Evolutionary conservation across 1,140 invertebrate genomes (phyloP), one percentile per base, ranked within the genome.

Genomic region (Diachasmimorpha longicaudata): DNA sequence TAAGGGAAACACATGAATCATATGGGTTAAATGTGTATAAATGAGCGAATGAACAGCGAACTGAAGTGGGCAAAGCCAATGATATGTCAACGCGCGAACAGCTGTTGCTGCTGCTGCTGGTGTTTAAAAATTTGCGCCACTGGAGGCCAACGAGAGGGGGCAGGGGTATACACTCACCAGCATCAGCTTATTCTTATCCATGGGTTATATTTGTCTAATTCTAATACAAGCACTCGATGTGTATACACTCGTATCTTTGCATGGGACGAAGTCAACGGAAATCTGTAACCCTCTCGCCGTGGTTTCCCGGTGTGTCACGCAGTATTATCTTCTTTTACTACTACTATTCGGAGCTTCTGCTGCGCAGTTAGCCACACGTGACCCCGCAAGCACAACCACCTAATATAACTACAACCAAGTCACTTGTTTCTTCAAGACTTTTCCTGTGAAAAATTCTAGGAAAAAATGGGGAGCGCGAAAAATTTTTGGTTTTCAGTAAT

Each of bases 301-400:
- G 36, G 55, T 82, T 84, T 83, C 79, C 83, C 82, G 80, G 81
- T 83, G 82, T 82, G 82, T 84, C 83, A 83, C 78, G 73, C 76
- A 69, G 71, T 52, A 16, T 74, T 8, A 31, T 52, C 76, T 52
- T 44, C 16, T 77, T 74, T 52, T 74, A 68, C 42, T 16, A 44
- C 37, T 13, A 31, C 11, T 31, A 31, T 68, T 68, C 36, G n/a
- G 16, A 23, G 31, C n/a, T 68, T 68, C 16, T 16, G 16, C 66
- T 75, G 75, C 79, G 79, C 67, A 80, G 74, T 77, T 77, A n/a
- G 23, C 23, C 72, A 36, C 76, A 63, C 23, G 19, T 63, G 23
- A 31, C 58, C 23, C 31, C n/a, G 1, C 36, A 68, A 68, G 31
- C 13, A 68, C 66, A 63, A 63, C 23, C 23, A 25, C 58, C 14